Evolutionary conservation across 2,113 vertebrate species (phyloP).

Genomic region (Anthoscopus minutus): DNA sequence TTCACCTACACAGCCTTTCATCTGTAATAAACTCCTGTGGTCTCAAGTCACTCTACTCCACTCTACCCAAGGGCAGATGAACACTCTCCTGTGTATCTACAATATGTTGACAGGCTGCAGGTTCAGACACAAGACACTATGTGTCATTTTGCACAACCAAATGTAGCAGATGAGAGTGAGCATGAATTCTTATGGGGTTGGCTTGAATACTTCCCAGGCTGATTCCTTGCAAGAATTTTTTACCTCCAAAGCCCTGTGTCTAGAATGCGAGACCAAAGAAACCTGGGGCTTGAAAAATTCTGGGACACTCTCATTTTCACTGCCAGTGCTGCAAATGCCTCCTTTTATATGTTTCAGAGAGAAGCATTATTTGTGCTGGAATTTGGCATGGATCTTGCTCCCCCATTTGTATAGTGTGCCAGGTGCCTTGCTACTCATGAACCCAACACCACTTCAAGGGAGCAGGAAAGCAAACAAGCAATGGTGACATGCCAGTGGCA

Average conservation of each 20-base stretch:
- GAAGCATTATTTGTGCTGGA: constrained; percentile 5
- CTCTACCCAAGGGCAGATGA: fast-evolving
- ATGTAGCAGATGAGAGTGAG: background rate
- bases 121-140: fast-evolving
- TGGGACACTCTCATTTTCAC: background rate
- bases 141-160: background rate
- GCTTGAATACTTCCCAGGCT: background rate
- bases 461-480: constrained; percentile 29
- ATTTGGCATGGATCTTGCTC: constrained; percentile 27
- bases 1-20: background rate
- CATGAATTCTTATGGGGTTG: background rate
- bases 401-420: background rate
- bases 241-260: background rate
- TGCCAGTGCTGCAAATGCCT: background rate
- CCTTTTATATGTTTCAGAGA: background rate
- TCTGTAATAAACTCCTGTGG: background rate
- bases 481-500: background rate
- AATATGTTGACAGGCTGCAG: background rate
- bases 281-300: background rate
- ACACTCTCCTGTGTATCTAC: fast-evolving
- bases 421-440: constrained; percentile 40
- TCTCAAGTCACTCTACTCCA: background rate
- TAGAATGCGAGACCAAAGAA: background rate
- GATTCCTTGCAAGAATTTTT: background rate
- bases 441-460: background rate